Percentiles rank a stretch among this genome's conserved stretches.
These are phyloP conservation scores for Lamellibrachia satsuma DNA, from an alignment of 2,888 invertebrate species.

Conservation along the genomic window DNA sequence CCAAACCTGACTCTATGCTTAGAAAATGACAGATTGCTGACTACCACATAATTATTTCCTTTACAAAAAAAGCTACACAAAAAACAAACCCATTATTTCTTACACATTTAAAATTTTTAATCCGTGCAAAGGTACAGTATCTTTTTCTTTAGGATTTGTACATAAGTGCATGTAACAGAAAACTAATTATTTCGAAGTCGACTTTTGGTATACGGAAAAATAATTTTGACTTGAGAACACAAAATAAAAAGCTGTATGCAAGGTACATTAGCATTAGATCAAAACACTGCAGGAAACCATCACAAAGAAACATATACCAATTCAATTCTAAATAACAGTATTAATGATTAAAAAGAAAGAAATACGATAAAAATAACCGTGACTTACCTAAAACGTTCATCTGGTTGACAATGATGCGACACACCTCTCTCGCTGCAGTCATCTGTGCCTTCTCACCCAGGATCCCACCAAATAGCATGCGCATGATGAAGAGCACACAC, in stretches of 20 bases:
- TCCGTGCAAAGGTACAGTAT: no score
- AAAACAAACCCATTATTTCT: no score
- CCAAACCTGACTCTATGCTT: no score
- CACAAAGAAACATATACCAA: not conserved
- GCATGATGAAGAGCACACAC: constrained; percentile 93
- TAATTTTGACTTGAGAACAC: no score
- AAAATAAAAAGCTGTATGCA: no score
- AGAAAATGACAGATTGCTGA: no score
- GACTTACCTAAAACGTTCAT: constrained; percentile 74
- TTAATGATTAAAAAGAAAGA: no score
- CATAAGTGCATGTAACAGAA: not conserved
- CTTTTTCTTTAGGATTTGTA: no score
- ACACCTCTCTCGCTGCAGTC: constrained; percentile 88
- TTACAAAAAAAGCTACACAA: no score
- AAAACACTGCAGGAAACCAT: not conserved
- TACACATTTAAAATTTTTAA: no score
- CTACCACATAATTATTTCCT: no score
- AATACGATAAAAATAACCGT: not conserved
- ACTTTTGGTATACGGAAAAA: no score
- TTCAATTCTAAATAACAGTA: not conserved
- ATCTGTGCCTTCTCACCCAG: constrained; percentile 97
- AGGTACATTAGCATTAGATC: not conserved
- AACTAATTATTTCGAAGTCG: not conserved
- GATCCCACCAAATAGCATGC: constrained; percentile 91
- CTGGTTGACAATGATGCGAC: constrained; percentile 89